Evolutionary conservation across 2,797 vertebrate species (phyloP).

Genomic region (Sebastes umbrosus): DNA sequence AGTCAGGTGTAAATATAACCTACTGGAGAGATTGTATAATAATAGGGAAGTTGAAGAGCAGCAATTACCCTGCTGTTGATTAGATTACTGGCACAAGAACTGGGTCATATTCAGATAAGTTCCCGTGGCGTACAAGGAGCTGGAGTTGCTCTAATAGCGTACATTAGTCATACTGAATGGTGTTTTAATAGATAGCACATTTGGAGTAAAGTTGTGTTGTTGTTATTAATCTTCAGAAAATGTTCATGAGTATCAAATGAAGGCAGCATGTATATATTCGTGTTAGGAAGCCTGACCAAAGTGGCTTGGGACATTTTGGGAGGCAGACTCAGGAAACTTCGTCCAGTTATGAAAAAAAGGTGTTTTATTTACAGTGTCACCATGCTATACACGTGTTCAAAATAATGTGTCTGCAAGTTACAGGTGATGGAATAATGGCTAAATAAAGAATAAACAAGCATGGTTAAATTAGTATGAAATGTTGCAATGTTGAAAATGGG

Average conservation of each 20-base stretch:
- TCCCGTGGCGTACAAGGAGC: not conserved
- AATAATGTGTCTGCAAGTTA: too few relatives aligned
- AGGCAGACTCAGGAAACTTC: too few relatives aligned
- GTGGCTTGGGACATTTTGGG: too few relatives aligned
- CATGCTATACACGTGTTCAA: too few relatives aligned
- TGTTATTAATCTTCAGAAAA: not conserved
- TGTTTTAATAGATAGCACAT: constrained; percentile 1
- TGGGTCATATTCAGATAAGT: constrained; percentile 26
- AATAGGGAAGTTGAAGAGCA: constrained; percentile 32
- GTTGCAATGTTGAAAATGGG: too few relatives aligned
- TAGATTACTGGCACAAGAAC: constrained; percentile 25
- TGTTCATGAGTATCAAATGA: not conserved
- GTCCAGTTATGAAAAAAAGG: too few relatives aligned
- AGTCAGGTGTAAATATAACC: constrained; percentile 31
- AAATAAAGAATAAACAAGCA: too few relatives aligned
- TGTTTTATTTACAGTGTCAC: too few relatives aligned
- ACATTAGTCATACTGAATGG: not conserved
- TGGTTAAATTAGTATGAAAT: too few relatives aligned
- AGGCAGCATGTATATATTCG: not conserved
- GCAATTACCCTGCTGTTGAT: constrained; percentile 42
- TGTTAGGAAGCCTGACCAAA: too few relatives aligned
- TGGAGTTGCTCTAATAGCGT: not conserved
- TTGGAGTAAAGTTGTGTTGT: not conserved
- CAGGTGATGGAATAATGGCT: too few relatives aligned
- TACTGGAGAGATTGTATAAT: constrained; percentile 27